A percentile compares a stretch with the other conserved stretches of the same genome.
phyloP scores from a whole-genome alignment of 2,113 vertebrate genomes.

The Petroica traversi region DNA sequence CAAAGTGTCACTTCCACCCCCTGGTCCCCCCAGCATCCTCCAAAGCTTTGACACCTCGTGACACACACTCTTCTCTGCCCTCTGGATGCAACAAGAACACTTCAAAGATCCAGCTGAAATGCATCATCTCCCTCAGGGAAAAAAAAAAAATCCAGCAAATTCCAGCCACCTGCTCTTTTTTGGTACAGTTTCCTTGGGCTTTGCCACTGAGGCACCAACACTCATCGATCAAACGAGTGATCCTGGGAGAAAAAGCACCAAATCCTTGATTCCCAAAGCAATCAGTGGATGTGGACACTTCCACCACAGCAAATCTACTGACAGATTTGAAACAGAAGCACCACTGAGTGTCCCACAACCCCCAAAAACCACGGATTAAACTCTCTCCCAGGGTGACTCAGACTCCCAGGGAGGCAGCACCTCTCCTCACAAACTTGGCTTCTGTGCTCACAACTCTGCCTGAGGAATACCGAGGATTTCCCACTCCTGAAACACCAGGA shows the following conservation, averaged over 20 bases:
- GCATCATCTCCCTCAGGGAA: background rate
- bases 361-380: background rate
- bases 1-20: background rate
- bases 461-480: background rate
- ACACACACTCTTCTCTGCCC: background rate
- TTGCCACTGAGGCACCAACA: background rate
- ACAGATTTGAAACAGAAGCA: background rate
- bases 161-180: background rate
- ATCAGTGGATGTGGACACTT: background rate
- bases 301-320: accelerated
- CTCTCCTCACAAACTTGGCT: background rate
- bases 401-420: background rate
- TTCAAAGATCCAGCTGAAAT: background rate
- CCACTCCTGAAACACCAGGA: background rate
- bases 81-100: background rate
- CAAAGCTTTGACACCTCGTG: background rate
- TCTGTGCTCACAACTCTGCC: background rate
- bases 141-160: background rate
- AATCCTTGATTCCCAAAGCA: background rate
- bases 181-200: background rate
- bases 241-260: background rate
- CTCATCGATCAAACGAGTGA: accelerated
- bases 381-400: accelerated
- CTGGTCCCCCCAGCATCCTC: background rate
- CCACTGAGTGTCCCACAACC: background rate